Evolutionary conservation across 2,113 vertebrate genomes (phyloP).

Genomic region (Ellobius talpinus): DNA sequence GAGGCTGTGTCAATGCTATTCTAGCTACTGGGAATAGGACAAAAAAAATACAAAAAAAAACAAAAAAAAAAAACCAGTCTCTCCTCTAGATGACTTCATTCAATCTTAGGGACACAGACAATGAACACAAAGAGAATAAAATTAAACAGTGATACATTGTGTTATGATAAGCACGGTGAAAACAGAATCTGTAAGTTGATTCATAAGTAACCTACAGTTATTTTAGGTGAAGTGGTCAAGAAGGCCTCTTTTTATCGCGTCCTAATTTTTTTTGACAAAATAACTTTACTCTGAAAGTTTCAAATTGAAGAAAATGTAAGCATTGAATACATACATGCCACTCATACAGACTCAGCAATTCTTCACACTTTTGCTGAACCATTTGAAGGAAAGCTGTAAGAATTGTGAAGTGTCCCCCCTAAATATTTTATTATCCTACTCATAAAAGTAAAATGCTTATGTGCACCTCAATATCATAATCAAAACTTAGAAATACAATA

Average conservation of each 20-base stretch:
- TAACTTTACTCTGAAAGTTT: conserved; percentile 1
- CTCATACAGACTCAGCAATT: neutral
- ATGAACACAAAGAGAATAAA: neutral
- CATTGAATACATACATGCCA: neutral
- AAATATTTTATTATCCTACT: neutral
- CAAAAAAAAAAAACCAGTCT: too few species aligned
- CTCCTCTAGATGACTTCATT: rapidly evolving
- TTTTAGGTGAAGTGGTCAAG: neutral
- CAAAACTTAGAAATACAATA: neutral
- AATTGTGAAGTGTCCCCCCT: neutral
- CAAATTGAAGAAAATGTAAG: neutral
- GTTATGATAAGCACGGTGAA: neutral
- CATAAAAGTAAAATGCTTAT: neutral
- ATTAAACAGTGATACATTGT: neutral
- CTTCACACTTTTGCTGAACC: neutral
- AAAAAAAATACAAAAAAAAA: too few species aligned
- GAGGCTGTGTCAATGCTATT: rapidly evolving
- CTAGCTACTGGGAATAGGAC: rapidly evolving
- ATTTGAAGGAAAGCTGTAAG: neutral
- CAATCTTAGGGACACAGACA: neutral
- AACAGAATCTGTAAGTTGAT: neutral
- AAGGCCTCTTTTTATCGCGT: neutral
- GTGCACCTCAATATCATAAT: neutral
- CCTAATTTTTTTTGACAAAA: neutral
- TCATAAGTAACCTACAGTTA: neutral